Evolutionary conservation across 1,140 invertebrate genomes (phyloP).

Genomic region (Nasonia vitripennis): DNA sequence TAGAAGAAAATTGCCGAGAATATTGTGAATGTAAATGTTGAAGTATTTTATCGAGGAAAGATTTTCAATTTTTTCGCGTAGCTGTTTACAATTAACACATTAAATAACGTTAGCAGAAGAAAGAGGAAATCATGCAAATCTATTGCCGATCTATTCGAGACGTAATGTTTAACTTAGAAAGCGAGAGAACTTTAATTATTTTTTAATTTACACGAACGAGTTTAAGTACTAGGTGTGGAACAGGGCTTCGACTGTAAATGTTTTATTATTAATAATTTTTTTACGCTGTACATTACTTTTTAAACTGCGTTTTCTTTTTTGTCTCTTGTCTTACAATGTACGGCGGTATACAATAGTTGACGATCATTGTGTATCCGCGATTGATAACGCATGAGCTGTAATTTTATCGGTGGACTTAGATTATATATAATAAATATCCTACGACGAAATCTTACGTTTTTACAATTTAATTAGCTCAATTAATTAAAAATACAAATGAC

Average conservation of each 20-base stretch:
- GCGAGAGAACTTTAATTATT: slow-evolving; percentile 38
- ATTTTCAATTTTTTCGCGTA: slow-evolving; percentile 41
- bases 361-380: slow-evolving; percentile 47
- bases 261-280: slow-evolving; percentile 49
- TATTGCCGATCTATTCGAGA: slow-evolving; percentile 45
- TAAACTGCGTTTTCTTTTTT: slow-evolving; percentile 19
- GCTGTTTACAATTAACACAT: slow-evolving; percentile 33
- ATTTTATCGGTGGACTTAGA: slow-evolving; percentile 44
- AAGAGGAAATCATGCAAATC: slow-evolving; percentile 40
- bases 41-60: slow-evolving; percentile 42
- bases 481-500: slow-evolving; percentile 30
- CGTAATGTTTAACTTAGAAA: slow-evolving; percentile 12
- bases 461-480: slow-evolving; percentile 42
- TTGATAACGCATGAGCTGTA: slow-evolving; percentile 44
- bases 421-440: slow-evolving; percentile 47
- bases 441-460: slow-evolving; percentile 38
- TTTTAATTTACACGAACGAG: slow-evolving; percentile 50
- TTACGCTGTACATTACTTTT: slow-evolving; percentile 50
- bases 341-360: slow-evolving; percentile 34
- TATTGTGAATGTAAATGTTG: slow-evolving; percentile 46
- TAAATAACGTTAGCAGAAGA: slow-evolving; percentile 35
- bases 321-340: slow-evolving; percentile 33
- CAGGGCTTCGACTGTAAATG: slow-evolving; percentile 49
- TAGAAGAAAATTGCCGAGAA: not conserved
- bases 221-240: slow-evolving; percentile 45